Evolutionary conservation across 1,140 invertebrate genomes (phyloP).

Genomic region (Xylocopa sonorina): DNA sequence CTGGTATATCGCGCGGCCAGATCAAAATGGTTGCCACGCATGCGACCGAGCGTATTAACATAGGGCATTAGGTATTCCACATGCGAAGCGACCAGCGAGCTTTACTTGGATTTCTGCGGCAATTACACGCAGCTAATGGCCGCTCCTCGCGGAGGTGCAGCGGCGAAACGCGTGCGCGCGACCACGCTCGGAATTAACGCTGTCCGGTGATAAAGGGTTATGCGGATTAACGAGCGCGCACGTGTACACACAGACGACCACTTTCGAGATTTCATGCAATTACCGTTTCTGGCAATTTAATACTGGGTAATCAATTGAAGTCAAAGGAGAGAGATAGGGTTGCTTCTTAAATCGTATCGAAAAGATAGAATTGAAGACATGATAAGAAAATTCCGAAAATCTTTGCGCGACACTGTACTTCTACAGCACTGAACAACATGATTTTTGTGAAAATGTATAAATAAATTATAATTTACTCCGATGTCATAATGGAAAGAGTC

Average conservation of each 20-base stretch:
- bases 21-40: slow-evolving; percentile 71
- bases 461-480: no score
- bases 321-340: no score
- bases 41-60: slow-evolving; percentile 72
- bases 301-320: no score
- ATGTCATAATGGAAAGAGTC: no score
- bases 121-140: slow-evolving; percentile 63
- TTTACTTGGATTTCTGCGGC: slow-evolving; percentile 66
- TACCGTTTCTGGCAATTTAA: neutral
- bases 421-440: no score
- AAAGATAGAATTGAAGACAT: neutral
- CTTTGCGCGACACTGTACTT: no score
- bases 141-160: slow-evolving; percentile 23
- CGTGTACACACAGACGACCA: neutral
- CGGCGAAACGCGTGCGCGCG: slow-evolving; percentile 50
- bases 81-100: slow-evolving; percentile 46
- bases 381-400: neutral
- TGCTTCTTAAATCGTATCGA: no score
- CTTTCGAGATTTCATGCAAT: neutral
- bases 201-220: slow-evolving; percentile 47
- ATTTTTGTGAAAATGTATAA: no score
- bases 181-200: slow-evolving; percentile 31
- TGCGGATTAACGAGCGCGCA: slow-evolving; percentile 16
- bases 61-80: slow-evolving; percentile 72
- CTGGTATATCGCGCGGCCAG: slow-evolving; percentile 59